phyloP scores from a whole-genome alignment of 2,888 invertebrate species.

The Linnaemya vulpina region DNA sequence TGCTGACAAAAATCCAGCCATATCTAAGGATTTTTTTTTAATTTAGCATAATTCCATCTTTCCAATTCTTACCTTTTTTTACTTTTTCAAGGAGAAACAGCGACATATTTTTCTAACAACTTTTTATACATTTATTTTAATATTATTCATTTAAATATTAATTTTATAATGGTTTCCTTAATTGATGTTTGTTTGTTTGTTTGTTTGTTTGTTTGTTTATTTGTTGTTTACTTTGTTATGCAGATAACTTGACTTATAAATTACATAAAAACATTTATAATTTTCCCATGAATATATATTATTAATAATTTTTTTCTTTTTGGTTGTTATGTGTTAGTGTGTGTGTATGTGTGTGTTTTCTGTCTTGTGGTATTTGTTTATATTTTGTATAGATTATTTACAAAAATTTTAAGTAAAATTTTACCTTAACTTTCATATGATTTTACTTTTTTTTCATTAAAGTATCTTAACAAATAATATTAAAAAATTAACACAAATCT shows the following conservation, averaged over 20 bases:
- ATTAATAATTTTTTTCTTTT: conserved; percentile 12
- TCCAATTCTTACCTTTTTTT: background rate
- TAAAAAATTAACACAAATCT: conserved; percentile 63
- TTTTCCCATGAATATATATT: conserved; percentile 38
- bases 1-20: no score
- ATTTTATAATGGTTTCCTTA: conserved; percentile 46
- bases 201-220: no score
- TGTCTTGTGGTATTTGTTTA: background rate
- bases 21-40: no score
- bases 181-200: conserved; percentile 56
- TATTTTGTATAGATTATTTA: conserved; percentile 28
- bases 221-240: conserved; percentile 63
- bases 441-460: conserved; percentile 31
- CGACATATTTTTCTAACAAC: conserved; percentile 45
- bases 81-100: background rate
- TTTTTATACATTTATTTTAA: conserved; percentile 69
- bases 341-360: background rate
- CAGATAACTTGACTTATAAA: conserved; percentile 72
- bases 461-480: conserved; percentile 53
- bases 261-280: conserved; percentile 70
- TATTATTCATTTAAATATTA: no score
- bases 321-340: conserved; percentile 2
- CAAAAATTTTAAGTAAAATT: conserved; percentile 4
- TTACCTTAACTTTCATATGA: background rate
- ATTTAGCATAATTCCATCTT: no score